Evolutionary conservation across 2,888 invertebrate genomes (phyloP).

Genomic region (Latrodectus hesperus): DNA sequence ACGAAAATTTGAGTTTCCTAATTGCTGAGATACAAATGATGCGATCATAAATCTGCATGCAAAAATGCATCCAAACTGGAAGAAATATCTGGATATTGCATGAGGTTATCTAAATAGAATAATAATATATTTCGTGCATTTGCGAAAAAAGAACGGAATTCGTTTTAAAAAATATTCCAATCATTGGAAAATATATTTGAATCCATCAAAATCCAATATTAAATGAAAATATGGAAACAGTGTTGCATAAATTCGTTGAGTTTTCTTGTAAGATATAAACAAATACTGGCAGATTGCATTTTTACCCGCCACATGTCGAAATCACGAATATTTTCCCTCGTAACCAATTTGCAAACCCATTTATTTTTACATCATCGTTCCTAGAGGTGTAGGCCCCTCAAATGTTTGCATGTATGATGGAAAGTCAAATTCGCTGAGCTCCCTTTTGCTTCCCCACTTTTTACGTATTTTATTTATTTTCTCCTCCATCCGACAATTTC

Average conservation of each 20-base stretch:
- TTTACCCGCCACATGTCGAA: conserved; percentile 6
- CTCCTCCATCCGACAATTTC: not conserved
- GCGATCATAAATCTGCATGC: too few relatives aligned
- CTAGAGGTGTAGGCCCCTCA: not conserved
- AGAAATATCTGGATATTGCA: too few relatives aligned
- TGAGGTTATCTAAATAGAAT: too few relatives aligned
- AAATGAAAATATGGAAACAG: not conserved
- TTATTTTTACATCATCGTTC: conserved; percentile 35
- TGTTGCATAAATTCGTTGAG: not conserved
- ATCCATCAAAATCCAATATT: not conserved
- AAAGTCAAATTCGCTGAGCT: not conserved
- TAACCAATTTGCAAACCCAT: conserved; percentile 29
- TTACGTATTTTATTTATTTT: not conserved
- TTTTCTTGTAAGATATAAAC: not conserved
- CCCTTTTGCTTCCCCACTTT: not conserved
- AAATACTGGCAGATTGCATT: not conserved
- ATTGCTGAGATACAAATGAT: too few relatives aligned
- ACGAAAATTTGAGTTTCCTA: too few relatives aligned
- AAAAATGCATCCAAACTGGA: too few relatives aligned
- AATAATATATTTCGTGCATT: too few relatives aligned
- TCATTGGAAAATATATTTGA: not conserved
- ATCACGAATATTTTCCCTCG: conserved; percentile 14
- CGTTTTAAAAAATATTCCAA: not conserved
- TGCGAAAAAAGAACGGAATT: too few relatives aligned
- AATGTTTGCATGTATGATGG: not conserved